Percentiles rank a stretch among this genome's conserved stretches.
These are phyloP conservation scores for Melanotaenia parkinsoni DNA, from an alignment of 2,797 vertebrate genomes.

Conservation along the genomic window DNA sequence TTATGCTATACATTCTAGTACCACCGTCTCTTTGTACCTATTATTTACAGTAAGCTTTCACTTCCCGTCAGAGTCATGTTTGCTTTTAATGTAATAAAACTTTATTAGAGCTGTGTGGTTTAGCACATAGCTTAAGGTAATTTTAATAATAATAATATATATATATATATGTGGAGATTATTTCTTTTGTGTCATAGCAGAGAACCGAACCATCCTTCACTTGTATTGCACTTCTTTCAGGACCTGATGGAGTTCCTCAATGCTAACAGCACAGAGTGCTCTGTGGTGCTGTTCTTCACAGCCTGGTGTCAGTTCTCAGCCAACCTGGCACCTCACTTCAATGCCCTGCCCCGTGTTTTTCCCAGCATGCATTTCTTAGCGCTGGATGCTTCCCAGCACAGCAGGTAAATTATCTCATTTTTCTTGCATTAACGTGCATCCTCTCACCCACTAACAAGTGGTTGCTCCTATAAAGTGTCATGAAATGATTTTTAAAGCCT, in stretches of 20 bases:
- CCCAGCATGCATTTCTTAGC: conserved; percentile 93
- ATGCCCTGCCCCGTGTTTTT: conserved; percentile 92
- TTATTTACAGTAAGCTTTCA: not conserved
- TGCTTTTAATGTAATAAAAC: not conserved
- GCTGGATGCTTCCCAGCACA: conserved; percentile 95
- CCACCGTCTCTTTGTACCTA: not conserved
- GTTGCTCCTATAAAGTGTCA: not conserved
- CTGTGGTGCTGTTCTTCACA: conserved; percentile 94
- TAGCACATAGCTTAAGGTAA: not conserved
- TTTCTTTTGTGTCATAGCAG: not conserved
- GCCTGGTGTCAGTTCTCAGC: conserved; percentile 97
- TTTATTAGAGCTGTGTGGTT: not conserved
- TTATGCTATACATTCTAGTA: not conserved
- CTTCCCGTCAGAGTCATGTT: not conserved
- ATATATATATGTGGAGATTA: too few relatives aligned
- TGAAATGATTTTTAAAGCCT: not conserved
- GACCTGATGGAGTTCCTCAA: conserved; percentile 97
- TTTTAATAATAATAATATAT: not conserved
- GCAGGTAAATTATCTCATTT: conserved; percentile 84
- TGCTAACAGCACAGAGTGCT: conserved; percentile 92
- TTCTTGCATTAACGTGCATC: not conserved
- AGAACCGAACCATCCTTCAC: not conserved
- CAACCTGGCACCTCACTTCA: conserved; percentile 93
- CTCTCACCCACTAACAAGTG: not conserved
- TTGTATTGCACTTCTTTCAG: conserved; percentile 67